Evolutionary conservation across 2,113 vertebrate genomes (phyloP).

Genomic region (Spheniscus mendiculus): DNA sequence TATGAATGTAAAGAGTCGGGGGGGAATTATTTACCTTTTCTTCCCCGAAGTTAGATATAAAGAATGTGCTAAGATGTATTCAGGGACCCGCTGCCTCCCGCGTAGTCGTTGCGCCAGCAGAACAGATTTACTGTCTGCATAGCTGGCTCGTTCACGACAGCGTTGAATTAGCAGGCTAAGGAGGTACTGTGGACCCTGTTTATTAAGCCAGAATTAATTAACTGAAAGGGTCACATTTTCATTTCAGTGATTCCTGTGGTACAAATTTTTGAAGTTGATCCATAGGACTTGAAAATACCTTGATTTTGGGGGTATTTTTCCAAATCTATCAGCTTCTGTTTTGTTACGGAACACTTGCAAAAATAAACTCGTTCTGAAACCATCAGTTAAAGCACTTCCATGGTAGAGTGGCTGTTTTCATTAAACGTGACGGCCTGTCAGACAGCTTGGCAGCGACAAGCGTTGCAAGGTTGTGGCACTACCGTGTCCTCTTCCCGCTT

Average conservation of each 20-base stretch:
- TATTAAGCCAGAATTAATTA: constrained; percentile 39
- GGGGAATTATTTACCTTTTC: background rate
- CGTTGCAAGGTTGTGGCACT: rapidly evolving
- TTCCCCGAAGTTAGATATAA: background rate
- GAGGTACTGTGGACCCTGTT: background rate
- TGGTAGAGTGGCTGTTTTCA: background rate
- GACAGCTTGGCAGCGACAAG: background rate
- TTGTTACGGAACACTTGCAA: background rate
- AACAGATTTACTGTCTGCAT: background rate
- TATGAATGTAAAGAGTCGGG: constrained; percentile 1
- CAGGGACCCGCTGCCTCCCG: background rate
- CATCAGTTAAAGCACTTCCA: background rate
- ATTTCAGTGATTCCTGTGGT: background rate
- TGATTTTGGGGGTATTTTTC: background rate
- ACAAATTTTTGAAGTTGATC: background rate
- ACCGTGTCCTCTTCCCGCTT: background rate
- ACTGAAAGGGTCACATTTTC: background rate
- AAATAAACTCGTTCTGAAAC: background rate
- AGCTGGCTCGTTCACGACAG: background rate
- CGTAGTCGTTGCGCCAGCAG: background rate
- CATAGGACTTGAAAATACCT: constrained; percentile 15
- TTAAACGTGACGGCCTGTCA: background rate
- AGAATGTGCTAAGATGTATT: background rate
- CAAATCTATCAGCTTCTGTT: background rate
- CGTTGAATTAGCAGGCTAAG: background rate